These are phyloP conservation scores for Rhyacophila evoluta DNA, from an alignment of 2,888 invertebrate species.

Conservation along the genomic window DNA sequence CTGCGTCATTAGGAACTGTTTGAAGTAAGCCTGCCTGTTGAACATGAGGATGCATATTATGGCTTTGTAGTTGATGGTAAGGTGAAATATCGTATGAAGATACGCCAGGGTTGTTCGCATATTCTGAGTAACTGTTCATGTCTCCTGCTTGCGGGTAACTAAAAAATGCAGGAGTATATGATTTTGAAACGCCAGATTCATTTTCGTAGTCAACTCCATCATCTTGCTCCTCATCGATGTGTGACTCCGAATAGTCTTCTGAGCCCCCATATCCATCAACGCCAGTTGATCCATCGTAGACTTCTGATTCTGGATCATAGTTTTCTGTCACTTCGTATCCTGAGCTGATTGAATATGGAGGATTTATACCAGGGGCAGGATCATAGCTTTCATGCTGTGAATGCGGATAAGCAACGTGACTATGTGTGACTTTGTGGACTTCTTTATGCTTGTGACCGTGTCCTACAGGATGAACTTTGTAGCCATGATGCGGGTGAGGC, in stretches of 20 bases:
- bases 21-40: background rate
- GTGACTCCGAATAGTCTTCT: slow-evolving; percentile 55
- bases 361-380: slow-evolving; percentile 58
- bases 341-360: slow-evolving; percentile 55
- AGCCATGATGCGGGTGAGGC: slow-evolving; percentile 60
- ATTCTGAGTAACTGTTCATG: background rate
- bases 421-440: slow-evolving; percentile 43
- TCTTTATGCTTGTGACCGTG: slow-evolving; percentile 47
- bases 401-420: slow-evolving; percentile 57
- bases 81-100: slow-evolving; percentile 57
- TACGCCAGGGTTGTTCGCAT: slow-evolving; percentile 50
- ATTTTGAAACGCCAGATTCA: slow-evolving; percentile 48
- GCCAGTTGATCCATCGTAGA: slow-evolving; percentile 59
- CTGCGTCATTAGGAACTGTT: background rate
- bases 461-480: slow-evolving; percentile 57
- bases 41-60: no score
- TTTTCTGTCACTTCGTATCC: slow-evolving; percentile 67
- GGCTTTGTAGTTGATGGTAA: slow-evolving; percentile 56
- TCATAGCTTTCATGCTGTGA: slow-evolving; percentile 66
- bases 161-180: background rate
- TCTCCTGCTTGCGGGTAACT: background rate
- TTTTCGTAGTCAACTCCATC: slow-evolving; percentile 56
- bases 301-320: slow-evolving; percentile 61
- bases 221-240: slow-evolving; percentile 32
- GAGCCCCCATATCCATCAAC: slow-evolving; percentile 56